These are phyloP conservation scores for Pelecanus crispus DNA, from an alignment of 2,113 vertebrate species.

Conservation along the genomic window DNA sequence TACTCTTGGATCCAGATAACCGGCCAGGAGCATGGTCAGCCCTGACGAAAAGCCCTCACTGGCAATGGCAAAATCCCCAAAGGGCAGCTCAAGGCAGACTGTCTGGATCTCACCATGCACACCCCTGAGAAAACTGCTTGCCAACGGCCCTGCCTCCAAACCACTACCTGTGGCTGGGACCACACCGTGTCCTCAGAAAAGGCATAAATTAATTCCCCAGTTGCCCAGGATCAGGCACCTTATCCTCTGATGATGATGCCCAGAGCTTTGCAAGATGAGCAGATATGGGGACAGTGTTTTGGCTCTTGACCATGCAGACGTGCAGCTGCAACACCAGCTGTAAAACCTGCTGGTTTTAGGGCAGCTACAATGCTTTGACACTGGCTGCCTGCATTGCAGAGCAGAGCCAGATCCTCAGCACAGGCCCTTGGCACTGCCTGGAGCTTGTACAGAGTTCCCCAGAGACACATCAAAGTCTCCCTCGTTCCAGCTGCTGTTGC, in stretches of 20 bases:
- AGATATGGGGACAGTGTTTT: background rate
- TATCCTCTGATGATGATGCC: accelerated
- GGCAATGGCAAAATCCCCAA: background rate
- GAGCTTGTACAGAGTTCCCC: background rate
- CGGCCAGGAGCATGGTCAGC: accelerated
- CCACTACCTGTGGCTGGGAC: accelerated
- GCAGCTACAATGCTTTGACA: accelerated
- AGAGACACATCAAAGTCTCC: background rate
- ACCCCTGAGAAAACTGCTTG: background rate
- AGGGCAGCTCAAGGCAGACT: accelerated
- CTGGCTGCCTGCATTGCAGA: accelerated
- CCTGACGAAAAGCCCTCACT: background rate
- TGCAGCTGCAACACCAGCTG: background rate
- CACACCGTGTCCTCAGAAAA: accelerated
- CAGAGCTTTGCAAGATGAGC: background rate
- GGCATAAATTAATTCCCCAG: too few relatives aligned
- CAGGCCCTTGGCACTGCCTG: background rate
- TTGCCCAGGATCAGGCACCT: background rate
- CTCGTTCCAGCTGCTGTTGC: background rate
- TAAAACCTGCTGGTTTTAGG: background rate
- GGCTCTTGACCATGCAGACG: accelerated
- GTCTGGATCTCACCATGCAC: background rate
- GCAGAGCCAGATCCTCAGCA: background rate
- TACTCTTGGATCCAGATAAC: background rate
- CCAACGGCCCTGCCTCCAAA: background rate